phyloP scores from a whole-genome alignment of 2,797 vertebrate species.

The Meriones psammophilus region DNA sequence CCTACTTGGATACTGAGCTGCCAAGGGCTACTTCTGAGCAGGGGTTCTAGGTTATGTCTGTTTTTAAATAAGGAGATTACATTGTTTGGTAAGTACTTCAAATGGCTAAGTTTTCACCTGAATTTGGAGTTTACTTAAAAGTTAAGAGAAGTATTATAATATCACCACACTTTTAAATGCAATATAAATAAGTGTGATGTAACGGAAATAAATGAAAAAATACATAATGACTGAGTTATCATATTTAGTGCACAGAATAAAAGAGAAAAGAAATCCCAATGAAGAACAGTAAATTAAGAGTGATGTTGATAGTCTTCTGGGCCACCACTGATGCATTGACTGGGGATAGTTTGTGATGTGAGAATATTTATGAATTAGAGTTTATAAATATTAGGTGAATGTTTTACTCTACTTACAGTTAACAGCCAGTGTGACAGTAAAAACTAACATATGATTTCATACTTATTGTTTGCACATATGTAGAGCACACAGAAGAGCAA shows the following conservation, averaged over 20 bases:
- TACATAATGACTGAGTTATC: not conserved
- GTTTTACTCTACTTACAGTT: not conserved
- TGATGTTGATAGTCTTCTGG: not conserved
- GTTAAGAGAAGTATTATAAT: not conserved
- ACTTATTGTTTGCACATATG: not conserved
- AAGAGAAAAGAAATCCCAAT: not conserved
- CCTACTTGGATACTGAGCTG: too few relatives aligned
- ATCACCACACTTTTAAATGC: not conserved
- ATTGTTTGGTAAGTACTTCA: not conserved
- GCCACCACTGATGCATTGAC: not conserved
- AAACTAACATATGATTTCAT: not conserved
- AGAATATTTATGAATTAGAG: not conserved
- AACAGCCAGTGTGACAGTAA: not conserved
- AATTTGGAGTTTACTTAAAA: conserved; percentile 26
- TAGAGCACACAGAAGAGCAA: not conserved
- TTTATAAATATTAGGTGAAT: not conserved
- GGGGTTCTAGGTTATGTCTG: not conserved
- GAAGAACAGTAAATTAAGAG: not conserved
- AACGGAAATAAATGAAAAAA: not conserved
- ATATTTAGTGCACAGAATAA: not conserved
- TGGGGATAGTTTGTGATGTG: not conserved
- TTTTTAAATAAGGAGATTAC: not conserved
- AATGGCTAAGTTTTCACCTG: not conserved
- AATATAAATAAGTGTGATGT: too few relatives aligned
- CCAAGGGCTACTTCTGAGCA: too few relatives aligned